Evolutionary conservation across 2,113 vertebrate genomes (phyloP).

Genomic region (Erythrocebus patas): DNA sequence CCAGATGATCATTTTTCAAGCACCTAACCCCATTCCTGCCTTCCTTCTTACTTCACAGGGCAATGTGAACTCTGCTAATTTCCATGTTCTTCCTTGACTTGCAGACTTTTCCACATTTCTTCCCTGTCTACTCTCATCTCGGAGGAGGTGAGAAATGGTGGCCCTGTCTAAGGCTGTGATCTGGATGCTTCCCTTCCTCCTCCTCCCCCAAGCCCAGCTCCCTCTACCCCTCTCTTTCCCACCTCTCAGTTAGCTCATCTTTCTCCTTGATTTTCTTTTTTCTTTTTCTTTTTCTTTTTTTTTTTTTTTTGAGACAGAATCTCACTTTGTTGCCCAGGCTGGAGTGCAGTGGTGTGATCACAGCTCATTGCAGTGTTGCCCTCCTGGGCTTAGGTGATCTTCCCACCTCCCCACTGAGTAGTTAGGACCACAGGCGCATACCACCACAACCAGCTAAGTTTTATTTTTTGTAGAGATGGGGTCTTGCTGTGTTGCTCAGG

Average conservation of each 20-base stretch:
- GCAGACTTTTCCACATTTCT: neutral
- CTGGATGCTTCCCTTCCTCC: neutral
- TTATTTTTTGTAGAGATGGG: too few species aligned
- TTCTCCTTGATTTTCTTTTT: neutral
- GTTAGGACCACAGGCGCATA: too few species aligned
- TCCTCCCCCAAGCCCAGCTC: neutral
- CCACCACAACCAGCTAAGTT: too few species aligned
- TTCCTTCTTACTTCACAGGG: neutral
- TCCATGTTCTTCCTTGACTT: neutral
- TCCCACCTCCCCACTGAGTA: too few species aligned
- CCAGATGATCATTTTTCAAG: neutral
- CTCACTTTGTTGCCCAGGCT: too few species aligned
- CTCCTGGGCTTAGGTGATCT: too few species aligned
- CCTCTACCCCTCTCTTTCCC: fast-evolving
- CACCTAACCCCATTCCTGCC: too few species aligned
- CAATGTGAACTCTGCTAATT: neutral
- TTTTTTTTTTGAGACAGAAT: too few species aligned
- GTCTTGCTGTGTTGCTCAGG: too few species aligned
- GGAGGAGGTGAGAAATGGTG: neutral
- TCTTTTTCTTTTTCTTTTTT: too few species aligned
- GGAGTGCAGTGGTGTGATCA: too few species aligned
- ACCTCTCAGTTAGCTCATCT: neutral
- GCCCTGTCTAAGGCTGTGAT: neutral
- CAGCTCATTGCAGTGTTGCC: too few species aligned
- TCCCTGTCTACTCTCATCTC: neutral